Conservation (phyloP, 1,140 invertebrate genomes). For the Ostrea edulis region DNA sequence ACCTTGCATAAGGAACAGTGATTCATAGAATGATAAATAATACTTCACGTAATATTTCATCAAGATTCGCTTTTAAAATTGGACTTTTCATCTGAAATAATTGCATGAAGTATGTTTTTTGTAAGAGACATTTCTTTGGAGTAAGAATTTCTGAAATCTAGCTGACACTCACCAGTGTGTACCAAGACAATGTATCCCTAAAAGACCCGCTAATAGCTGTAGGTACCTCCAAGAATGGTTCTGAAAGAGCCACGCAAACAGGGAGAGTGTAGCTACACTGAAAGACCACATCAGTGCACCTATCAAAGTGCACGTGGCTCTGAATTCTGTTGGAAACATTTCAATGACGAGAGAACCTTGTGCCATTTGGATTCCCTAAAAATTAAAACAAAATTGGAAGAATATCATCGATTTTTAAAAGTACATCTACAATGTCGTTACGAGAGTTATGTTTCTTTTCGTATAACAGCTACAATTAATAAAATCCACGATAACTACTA, state of each 20-base stretch:
- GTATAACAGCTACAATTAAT: no score
- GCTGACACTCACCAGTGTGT: conserved; percentile 57
- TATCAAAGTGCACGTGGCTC: conserved; percentile 37
- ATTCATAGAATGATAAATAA: no score
- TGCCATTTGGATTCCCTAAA: conserved; percentile 51
- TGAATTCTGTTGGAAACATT: conserved; percentile 44
- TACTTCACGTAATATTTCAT: no score
- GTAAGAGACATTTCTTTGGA: no score
- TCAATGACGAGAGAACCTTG: conserved; percentile 53
- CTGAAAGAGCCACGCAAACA: conserved; percentile 53
- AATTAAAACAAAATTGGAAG: not conserved
- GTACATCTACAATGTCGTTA: no score
- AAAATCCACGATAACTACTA: no score
- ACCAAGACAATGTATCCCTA: conserved; percentile 40
- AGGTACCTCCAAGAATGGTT: conserved; percentile 58
- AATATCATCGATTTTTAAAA: no score
- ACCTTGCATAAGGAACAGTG: no score
- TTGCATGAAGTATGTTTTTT: not conserved
- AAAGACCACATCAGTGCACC: conserved; percentile 49
- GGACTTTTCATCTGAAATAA: no score
- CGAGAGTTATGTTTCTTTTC: no score
- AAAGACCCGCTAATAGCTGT: conserved; percentile 38
- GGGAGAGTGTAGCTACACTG: conserved; percentile 38
- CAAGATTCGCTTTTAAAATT: no score
- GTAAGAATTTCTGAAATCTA: no score